Conservation (phyloP, 2,797 vertebrate genomes). For the Phalanger gymnotis region DNA sequence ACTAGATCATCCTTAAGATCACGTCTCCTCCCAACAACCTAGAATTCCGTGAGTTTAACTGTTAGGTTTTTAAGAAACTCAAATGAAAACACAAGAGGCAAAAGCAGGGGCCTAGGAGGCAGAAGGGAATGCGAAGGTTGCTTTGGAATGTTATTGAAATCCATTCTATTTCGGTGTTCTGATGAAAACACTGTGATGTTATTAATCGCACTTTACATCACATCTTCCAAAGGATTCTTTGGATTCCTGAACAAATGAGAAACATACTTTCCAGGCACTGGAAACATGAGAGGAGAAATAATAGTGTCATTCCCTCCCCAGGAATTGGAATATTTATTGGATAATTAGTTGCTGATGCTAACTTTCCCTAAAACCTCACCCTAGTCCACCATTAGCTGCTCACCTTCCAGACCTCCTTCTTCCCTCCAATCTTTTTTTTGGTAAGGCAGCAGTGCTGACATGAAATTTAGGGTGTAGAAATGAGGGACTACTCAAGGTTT, state of each 20-base stretch:
- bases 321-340: constrained; percentile 36
- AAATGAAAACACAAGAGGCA: constrained; percentile 42
- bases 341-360: constrained; percentile 29
- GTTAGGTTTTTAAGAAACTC: constrained; percentile 41
- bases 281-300: not conserved
- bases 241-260: constrained; percentile 61
- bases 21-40: not conserved
- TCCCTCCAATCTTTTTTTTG: not conserved
- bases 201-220: constrained; percentile 36
- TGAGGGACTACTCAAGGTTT: not conserved
- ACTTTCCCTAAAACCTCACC: not conserved
- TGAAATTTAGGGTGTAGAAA: not conserved
- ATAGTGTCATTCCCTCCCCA: not conserved
- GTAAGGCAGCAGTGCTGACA: not conserved
- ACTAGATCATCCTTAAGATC: constrained; percentile 3
- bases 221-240: constrained; percentile 33
- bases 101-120: constrained; percentile 29
- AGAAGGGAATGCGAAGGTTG: not conserved
- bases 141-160: not conserved
- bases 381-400: not conserved
- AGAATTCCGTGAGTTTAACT: constrained; percentile 9
- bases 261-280: constrained; percentile 33
- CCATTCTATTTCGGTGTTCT: not conserved
- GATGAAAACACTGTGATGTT: constrained; percentile 7
- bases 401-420: not conserved